Conservation (phyloP, 2,888 invertebrate genomes). For the Eupithecia tripunctaria region DNA sequence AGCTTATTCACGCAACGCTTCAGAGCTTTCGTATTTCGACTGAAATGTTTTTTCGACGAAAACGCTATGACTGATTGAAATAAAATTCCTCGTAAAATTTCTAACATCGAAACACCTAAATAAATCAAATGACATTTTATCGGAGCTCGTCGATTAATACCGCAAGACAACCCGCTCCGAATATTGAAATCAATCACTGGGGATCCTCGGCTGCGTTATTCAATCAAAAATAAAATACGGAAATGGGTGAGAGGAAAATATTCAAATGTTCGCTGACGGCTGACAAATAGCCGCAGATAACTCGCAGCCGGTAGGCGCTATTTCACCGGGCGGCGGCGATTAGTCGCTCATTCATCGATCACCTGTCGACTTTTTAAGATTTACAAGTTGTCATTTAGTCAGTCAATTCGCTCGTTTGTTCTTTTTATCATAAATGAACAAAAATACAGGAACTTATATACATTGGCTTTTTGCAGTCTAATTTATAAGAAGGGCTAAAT, state of each 20-base stretch:
- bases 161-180: conserved; percentile 13
- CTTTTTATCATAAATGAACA: not conserved
- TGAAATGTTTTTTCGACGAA: not conserved
- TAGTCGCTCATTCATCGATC: not conserved
- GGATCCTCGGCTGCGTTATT: conserved; percentile 31
- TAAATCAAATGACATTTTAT: not conserved
- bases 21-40: not conserved
- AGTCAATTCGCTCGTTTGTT: not conserved
- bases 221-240: conserved; percentile 38
- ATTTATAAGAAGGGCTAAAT: not conserved
- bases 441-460: too few species aligned
- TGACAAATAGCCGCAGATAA: conserved; percentile 62
- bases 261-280: conserved; percentile 51
- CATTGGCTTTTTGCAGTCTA: not conserved
- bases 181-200: conserved; percentile 37
- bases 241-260: conserved; percentile 43
- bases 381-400: not conserved
- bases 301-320: not conserved
- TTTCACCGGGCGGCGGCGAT: not conserved
- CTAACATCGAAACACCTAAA: not conserved
- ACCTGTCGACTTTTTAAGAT: not conserved
- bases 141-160: conserved; percentile 4
- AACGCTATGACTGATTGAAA: not conserved
- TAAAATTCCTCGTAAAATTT: not conserved
- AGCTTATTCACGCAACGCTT: not conserved